phyloP scores from a whole-genome alignment of 2,888 invertebrate genomes.

The Cryptops parisi region DNA sequence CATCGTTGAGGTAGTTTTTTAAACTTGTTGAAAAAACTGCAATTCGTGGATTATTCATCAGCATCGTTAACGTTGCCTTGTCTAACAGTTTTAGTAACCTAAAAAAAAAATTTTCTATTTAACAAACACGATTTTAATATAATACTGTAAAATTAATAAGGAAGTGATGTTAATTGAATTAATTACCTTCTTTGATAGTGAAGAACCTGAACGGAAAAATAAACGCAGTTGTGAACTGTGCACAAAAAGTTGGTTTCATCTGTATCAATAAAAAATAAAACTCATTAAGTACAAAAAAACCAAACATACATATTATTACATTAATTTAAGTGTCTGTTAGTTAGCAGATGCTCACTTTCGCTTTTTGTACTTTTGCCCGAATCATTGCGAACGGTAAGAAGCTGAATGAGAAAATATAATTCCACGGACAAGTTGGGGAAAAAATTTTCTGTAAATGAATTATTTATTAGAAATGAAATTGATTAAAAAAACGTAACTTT shows the following conservation, averaged over 20 bases:
- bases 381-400: constrained; percentile 39
- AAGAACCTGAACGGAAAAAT: constrained; percentile 54
- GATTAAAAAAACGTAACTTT: no score
- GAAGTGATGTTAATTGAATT: no score
- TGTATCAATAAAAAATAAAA: no score
- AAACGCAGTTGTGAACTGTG: constrained; percentile 49
- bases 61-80: constrained; percentile 47
- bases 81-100: constrained; percentile 42
- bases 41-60: constrained; percentile 52
- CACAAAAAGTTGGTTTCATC: constrained; percentile 15
- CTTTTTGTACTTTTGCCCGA: constrained; percentile 16
- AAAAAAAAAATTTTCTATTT: neutral
- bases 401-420: constrained; percentile 48
- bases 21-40: constrained; percentile 39
- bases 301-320: neutral
- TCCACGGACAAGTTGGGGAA: constrained; percentile 51
- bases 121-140: no score
- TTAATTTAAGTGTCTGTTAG: neutral
- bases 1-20: constrained; percentile 1
- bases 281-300: neutral
- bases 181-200: neutral
- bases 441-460: constrained; percentile 33
- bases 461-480: no score
- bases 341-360: neutral
- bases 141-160: no score